phyloP scores from a whole-genome alignment of 23 tunicate genomes.

The Styela plicata region DNA sequence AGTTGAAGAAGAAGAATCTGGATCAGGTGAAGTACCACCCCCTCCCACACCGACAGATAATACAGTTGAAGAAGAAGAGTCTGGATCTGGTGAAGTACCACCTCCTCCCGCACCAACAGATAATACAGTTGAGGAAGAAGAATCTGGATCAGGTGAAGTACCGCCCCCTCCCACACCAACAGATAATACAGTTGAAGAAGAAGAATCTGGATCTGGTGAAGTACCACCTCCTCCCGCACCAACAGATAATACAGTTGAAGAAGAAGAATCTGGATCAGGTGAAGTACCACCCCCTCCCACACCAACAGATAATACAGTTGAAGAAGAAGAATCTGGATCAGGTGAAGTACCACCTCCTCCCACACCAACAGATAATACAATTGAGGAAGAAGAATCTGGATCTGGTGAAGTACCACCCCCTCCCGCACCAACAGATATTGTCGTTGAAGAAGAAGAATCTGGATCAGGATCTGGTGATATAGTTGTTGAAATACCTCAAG shows the following conservation, averaged over 20 bases:
- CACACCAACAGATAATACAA: constrained; percentile 35
- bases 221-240: constrained; percentile 24
- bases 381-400: constrained; percentile 41
- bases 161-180: constrained; percentile 27
- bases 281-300: constrained; percentile 17
- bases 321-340: constrained; percentile 54
- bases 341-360: constrained; percentile 27
- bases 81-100: constrained; percentile 44
- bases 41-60: constrained; percentile 34
- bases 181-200: constrained; percentile 41
- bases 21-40: constrained; percentile 29
- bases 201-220: constrained; percentile 51
- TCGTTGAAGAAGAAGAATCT: constrained; percentile 33
- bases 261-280: constrained; percentile 73
- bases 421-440: constrained; percentile 31
- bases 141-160: constrained; percentile 30
- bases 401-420: constrained; percentile 36
- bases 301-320: constrained; percentile 30
- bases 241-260: constrained; percentile 31
- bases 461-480: constrained; percentile 58
- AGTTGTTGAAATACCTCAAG: constrained; percentile 8
- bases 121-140: constrained; percentile 37
- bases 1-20: constrained; percentile 50
- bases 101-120: constrained; percentile 28
- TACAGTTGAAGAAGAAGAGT: constrained; percentile 36